These are phyloP conservation scores for Hesperia comma DNA, from an alignment of 2,888 invertebrate species.

Conservation along the genomic window DNA sequence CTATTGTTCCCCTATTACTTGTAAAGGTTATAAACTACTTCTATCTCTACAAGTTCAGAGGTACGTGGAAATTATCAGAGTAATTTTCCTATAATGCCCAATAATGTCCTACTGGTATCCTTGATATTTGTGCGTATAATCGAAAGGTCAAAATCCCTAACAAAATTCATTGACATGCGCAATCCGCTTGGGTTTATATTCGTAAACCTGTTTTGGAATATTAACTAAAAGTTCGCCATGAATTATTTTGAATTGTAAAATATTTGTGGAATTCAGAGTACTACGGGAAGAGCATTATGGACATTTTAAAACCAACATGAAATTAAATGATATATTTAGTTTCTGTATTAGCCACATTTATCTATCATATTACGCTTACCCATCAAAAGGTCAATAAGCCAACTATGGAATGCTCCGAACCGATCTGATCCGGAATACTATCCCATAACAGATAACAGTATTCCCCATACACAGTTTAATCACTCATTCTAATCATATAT, in stretches of 20 bases:
- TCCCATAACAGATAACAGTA: neutral
- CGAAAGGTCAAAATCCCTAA: constrained; percentile 25
- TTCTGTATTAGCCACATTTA: neutral
- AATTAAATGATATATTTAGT: too few species aligned
- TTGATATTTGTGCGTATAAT: neutral
- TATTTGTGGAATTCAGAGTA: neutral
- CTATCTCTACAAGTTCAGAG: too few species aligned
- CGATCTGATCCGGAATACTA: neutral
- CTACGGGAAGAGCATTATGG: too few species aligned
- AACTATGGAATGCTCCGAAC: neutral
- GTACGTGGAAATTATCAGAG: too few species aligned
- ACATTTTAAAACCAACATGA: too few species aligned
- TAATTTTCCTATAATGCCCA: too few species aligned
- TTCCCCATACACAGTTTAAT: neutral
- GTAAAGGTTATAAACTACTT: too few species aligned
- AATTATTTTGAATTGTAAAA: constrained; percentile 9
- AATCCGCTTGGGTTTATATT: constrained; percentile 13
- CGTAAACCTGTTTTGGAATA: constrained; percentile 23
- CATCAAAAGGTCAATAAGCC: neutral
- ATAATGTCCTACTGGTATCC: neutral
- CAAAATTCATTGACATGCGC: constrained; percentile 26
- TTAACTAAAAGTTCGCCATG: constrained; percentile 9
- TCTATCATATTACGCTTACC: neutral
- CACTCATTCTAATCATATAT: too few species aligned
- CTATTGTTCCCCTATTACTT: too few species aligned